These are phyloP conservation scores for Tragelaphus eurycerus DNA, from an alignment of 2,797 vertebrate species.

Conservation along the genomic window DNA sequence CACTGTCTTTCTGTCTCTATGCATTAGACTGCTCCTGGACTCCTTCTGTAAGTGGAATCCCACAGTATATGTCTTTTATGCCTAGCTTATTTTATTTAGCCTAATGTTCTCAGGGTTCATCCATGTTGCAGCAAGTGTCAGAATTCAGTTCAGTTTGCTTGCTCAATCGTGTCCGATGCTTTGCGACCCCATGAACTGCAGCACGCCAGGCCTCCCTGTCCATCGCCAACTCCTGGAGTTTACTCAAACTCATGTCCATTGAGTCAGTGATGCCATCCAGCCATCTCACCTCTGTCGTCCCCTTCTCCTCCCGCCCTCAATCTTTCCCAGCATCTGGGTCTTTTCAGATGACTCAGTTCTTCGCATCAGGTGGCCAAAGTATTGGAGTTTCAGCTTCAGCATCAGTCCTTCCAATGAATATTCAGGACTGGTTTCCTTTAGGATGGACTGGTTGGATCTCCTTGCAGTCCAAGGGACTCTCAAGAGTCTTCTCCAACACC, in stretches of 20 bases:
- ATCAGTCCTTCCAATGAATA: not conserved
- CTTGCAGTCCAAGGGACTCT: not conserved
- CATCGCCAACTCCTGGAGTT: not conserved
- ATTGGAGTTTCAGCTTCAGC: not conserved
- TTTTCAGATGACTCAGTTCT: not conserved
- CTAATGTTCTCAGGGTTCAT: not conserved
- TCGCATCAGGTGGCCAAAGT: not conserved
- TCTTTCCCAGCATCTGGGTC: not conserved
- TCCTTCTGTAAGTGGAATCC: not conserved
- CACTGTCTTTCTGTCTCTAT: not conserved
- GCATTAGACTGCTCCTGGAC: not conserved
- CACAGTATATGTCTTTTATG: not conserved
- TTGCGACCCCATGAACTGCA: not conserved
- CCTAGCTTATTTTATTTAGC: not conserved
- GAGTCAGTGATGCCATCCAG: not conserved
- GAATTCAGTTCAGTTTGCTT: not conserved
- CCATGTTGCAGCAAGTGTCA: not conserved
- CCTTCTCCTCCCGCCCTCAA: accelerated
- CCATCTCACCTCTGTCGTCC: not conserved
- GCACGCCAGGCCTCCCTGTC: not conserved
- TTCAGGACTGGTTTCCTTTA: not conserved
- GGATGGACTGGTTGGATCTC: not conserved
- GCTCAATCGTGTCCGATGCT: accelerated
- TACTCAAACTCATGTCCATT: not conserved
- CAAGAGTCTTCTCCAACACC: not conserved